Conservation (phyloP, 2,888 invertebrate species). For the Sturmia bella region DNA sequence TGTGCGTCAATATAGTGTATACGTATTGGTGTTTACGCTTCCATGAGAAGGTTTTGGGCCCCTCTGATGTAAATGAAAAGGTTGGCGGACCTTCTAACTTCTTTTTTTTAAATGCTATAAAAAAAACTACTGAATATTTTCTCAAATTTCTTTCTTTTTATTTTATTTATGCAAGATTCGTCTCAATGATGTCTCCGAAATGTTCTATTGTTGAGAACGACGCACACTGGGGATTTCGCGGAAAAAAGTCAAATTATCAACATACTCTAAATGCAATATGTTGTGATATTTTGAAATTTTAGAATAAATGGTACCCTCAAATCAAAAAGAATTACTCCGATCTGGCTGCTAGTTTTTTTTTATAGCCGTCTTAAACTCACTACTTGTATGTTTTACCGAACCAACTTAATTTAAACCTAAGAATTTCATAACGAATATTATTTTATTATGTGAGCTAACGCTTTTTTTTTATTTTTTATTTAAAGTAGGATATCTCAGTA, state of each 20-base stretch:
- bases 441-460: slow-evolving; percentile 23
- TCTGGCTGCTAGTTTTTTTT: slow-evolving; percentile 16
- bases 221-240: not conserved
- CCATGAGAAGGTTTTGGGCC: too few relatives aligned
- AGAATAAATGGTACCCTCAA: slow-evolving; percentile 1
- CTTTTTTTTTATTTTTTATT: not conserved
- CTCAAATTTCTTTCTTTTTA: too few relatives aligned
- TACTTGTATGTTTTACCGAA: slow-evolving; percentile 23
- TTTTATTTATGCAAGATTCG: too few relatives aligned
- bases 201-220: too few relatives aligned
- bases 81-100: too few relatives aligned
- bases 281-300: slow-evolving; percentile 15
- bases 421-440: slow-evolving; percentile 9
- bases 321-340: slow-evolving; percentile 12
- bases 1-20: too few relatives aligned
- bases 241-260: slow-evolving; percentile 3
- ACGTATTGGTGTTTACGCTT: too few relatives aligned
- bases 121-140: too few relatives aligned
- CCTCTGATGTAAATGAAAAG: too few relatives aligned
- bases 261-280: slow-evolving; percentile 2
- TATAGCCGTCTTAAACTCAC: slow-evolving; percentile 4
- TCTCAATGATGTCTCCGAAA: too few relatives aligned
- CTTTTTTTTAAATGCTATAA: too few relatives aligned
- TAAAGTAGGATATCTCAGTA: too few relatives aligned
- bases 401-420: slow-evolving; percentile 25